These are phyloP conservation scores for Tenthredo notha DNA, from an alignment of 2,888 invertebrate genomes.

Conservation along the genomic window DNA sequence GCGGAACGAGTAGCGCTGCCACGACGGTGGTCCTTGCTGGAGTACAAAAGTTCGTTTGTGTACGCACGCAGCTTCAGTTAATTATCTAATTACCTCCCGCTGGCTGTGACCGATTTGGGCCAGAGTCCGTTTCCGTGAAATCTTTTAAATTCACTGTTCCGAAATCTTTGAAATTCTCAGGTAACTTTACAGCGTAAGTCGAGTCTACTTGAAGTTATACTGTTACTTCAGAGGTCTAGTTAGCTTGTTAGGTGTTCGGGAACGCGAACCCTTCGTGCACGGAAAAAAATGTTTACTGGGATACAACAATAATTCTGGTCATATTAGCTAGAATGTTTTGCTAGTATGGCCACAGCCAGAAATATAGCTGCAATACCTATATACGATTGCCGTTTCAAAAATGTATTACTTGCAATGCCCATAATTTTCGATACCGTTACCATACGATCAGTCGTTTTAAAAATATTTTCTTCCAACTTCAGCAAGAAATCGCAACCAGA, in stretches of 20 bases:
- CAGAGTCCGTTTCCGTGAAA: neutral
- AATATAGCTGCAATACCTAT: no score
- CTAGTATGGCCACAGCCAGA: no score
- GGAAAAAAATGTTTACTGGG: no score
- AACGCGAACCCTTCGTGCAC: neutral
- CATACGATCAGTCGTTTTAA: no score
- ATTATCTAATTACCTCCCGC: conserved; percentile 41
- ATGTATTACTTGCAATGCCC: no score
- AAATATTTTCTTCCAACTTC: no score
- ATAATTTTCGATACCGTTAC: no score
- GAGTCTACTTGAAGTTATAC: neutral
- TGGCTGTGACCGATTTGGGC: conserved; percentile 38
- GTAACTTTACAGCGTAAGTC: neutral
- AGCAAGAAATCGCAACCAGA: no score
- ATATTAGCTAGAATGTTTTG: no score
- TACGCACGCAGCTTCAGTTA: conserved; percentile 11
- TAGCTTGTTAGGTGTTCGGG: neutral
- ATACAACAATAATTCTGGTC: no score
- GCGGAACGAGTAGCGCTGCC: conserved; percentile 41
- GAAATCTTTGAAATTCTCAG: conserved; percentile 1
- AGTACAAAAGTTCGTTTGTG: conserved; percentile 44
- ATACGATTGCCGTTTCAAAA: no score
- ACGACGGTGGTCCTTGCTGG: conserved; percentile 44
- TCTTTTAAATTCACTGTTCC: neutral
- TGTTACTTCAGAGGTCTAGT: neutral